phyloP scores from a whole-genome alignment of 1,140 invertebrate genomes.

The Leptonema lineaticorne region DNA sequence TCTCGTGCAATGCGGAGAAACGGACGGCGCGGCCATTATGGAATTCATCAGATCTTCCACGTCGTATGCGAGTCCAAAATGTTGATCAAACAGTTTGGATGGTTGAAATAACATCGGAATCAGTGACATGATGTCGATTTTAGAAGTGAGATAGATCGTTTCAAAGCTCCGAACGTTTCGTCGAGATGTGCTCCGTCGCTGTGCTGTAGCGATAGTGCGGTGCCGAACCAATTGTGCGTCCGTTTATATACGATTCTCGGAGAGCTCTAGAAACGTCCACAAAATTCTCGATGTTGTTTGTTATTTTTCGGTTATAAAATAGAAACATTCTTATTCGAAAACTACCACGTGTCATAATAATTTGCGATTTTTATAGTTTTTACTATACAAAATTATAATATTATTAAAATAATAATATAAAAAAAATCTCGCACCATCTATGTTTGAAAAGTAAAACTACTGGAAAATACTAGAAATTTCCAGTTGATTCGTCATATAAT shows the following conservation, averaged over 20 bases:
- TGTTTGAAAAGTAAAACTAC: neutral
- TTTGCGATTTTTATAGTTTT: neutral
- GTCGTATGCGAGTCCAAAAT: neutral
- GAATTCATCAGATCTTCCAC: neutral
- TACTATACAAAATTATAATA: neutral
- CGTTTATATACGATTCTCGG: neutral
- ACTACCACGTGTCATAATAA: no score
- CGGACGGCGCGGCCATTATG: neutral
- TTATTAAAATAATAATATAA: neutral
- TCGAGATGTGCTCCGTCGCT: neutral
- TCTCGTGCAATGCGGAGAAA: neutral
- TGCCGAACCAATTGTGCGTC: neutral
- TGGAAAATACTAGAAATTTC: neutral
- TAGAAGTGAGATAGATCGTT: conserved; percentile 6
- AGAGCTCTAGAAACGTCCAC: neutral
- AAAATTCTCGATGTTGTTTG: no score
- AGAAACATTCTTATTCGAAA: no score
- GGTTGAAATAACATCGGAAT: no score
- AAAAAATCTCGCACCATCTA: neutral
- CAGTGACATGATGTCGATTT: no score
- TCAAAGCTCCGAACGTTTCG: neutral
- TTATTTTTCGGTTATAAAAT: no score
- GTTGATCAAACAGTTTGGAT: conserved; percentile 47
- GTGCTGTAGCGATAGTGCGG: neutral
- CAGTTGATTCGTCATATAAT: neutral